phyloP scores from a whole-genome alignment of 2,888 invertebrate genomes.

The Nasonovia ribisnigri region DNA sequence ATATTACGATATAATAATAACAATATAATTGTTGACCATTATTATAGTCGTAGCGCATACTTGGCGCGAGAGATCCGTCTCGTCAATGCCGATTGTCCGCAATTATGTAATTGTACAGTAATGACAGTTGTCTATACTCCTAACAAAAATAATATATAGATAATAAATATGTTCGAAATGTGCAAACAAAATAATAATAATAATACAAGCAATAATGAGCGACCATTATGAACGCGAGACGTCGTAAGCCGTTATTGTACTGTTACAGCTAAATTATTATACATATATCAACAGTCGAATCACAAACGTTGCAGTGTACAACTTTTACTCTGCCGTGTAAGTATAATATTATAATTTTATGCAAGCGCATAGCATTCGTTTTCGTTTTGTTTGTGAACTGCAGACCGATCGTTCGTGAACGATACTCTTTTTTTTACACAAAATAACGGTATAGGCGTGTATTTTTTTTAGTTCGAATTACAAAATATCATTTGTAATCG shows the following conservation, averaged over 20 bases:
- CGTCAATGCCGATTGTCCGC: constrained; percentile 36
- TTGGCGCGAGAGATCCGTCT: constrained; percentile 16
- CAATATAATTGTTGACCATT: not conserved
- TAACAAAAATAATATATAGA: not conserved
- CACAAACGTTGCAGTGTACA: not conserved
- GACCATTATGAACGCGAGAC: not conserved
- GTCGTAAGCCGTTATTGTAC: not conserved
- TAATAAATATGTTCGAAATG: not conserved
- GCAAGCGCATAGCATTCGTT: not conserved
- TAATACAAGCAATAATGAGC: not conserved
- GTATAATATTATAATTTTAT: not conserved
- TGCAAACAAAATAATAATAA: constrained; percentile 13
- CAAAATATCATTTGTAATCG: not conserved
- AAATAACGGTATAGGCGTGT: not conserved
- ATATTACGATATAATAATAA: not conserved
- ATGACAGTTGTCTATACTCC: not conserved
- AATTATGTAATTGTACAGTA: not conserved
- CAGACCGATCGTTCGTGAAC: not conserved
- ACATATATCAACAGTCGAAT: constrained; percentile 5
- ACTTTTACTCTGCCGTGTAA: not conserved
- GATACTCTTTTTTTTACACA: not conserved
- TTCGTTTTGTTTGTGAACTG: not conserved
- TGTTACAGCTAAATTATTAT: constrained; percentile 18
- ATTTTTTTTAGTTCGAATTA: not conserved
- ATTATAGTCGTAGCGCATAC: not conserved